phyloP scores from a whole-genome alignment of 1,140 invertebrate genomes.

The Sycophila sp. region DNA sequence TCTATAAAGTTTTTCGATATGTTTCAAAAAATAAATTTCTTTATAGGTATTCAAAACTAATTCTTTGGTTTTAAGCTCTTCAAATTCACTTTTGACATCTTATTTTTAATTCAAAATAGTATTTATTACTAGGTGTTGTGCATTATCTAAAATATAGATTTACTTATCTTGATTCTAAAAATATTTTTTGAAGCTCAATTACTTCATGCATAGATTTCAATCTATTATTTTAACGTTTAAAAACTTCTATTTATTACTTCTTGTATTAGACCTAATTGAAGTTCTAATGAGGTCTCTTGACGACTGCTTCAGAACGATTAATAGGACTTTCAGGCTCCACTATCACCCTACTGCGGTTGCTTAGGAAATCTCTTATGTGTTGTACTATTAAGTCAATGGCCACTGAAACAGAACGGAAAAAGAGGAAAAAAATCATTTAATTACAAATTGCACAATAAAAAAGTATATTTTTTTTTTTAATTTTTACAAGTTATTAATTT shows the following conservation, averaged over 20 bases:
- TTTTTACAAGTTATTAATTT: no score
- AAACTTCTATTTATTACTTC: slow-evolving; percentile 16
- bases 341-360: slow-evolving; percentile 65
- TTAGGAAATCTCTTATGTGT: slow-evolving; percentile 86
- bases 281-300: slow-evolving; percentile 60
- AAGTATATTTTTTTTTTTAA: slow-evolving; percentile 36
- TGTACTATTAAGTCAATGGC: slow-evolving; percentile 95
- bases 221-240: not conserved
- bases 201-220: not conserved
- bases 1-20: not conserved
- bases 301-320: slow-evolving; percentile 48
- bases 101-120: slow-evolving; percentile 1
- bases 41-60: slow-evolving; percentile 2
- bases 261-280: slow-evolving; percentile 17
- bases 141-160: slow-evolving; percentile 20
- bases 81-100: not conserved
- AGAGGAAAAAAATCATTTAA: slow-evolving; percentile 22
- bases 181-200: slow-evolving; percentile 25
- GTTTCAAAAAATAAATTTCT: slow-evolving; percentile 8
- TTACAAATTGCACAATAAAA: slow-evolving; percentile 5
- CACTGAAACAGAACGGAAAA: slow-evolving; percentile 71
- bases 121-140: no score
- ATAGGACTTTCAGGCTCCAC: slow-evolving; percentile 55
- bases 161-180: slow-evolving; percentile 24
- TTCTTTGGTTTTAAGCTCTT: slow-evolving; percentile 36